Evolutionary conservation across 2,113 vertebrate species (phyloP), one percentile per base, ranked within the genome.

Genomic region (Alligator mississippiensis): DNA sequence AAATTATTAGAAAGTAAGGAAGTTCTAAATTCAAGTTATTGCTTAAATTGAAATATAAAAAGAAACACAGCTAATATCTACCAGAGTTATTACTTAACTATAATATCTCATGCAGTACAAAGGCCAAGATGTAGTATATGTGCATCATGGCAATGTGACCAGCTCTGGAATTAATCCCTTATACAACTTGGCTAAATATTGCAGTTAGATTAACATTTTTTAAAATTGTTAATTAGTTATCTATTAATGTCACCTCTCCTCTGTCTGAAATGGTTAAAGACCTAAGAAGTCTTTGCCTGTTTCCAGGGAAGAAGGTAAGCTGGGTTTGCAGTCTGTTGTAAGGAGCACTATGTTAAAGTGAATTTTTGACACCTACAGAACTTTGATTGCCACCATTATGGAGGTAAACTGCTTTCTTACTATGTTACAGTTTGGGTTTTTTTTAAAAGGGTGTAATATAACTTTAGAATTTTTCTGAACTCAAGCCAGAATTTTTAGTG

Each of bases 191-290:
- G 16, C 22, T 77, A 70, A 88, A 86, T 87, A 11, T 13, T 74
- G 25, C 80, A 72, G 30, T 55, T 63, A 83, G 77, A 18, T 92
- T 22, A 75, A 47, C 61, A 47, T 61, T 68, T 61, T 90, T 87
- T 82, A 59, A 70, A n/a, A 64, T 38, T 13, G 81, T 86, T 68
- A 57, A 30, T 3, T 83, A 16, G 3, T 30, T 75, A 22, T 86
- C 3, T 1, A 0, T 55, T n/a, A 54, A 89, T 47, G 63, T 30
- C 1, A 0, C 9, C 5, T 75, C 59, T 77, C 66, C 72, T 12
- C 55, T 82, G 19, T 38, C 66, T 4, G 0, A 8, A 59, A 61
- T 5, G 78, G 34, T n/a, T 58, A 3, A 47, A 17, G 22, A 22
- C 15, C 47, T 12, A 22, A 66, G n/a, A n/a, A 72, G 68, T 72